Evolutionary conservation across 2,888 invertebrate species (phyloP), one percentile per base, ranked within the genome.

Genomic region (Thera britannica): DNA sequence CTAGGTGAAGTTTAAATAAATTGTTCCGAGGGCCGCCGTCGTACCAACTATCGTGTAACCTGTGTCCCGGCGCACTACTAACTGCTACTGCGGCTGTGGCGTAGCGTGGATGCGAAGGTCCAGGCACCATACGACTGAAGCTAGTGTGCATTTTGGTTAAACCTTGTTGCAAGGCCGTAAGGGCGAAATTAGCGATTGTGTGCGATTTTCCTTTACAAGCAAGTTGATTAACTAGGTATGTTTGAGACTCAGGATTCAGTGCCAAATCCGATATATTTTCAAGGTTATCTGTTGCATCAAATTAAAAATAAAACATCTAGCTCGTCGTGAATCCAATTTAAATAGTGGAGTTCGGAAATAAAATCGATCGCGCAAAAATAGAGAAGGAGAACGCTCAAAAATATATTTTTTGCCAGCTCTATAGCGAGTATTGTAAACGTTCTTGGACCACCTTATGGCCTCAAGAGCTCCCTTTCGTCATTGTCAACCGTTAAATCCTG

Each of bases 1-100:
- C 88, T 94, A 85, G 94, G 94, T 94, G 90, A 94, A 93, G 93
- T 94, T 94, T 92, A 92, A 92, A 90, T 87, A 87, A 87, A 88
- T 87, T 86, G 86, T 85, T 81, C 82, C 80, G 86, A 88, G 87
- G 88, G 88, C 86, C 87, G 76, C 77, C 72, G 78, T 80, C 34
- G 23, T 61, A 70, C 63, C 2, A 11, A 60, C 69, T 59, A 46
- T 23, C 56, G 56, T 4, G 4, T 38, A 12, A 36, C 5, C 75
- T 73, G 77, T 76, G 72, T 76, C 73, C 8, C 35, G 11, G 62
- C 41, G 41, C 58, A 2, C 9, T 48, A 34, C 54, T 35, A 49
- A 34, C 56, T 41, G 12, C 2, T 38, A 5, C 5, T 46, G 35
- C 23, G 36, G 57, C 66, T 66, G 66, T 44, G 56, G 55, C 35